phyloP scores from a whole-genome alignment of 2,113 vertebrate genomes.

The Brachyistius frenatus region DNA sequence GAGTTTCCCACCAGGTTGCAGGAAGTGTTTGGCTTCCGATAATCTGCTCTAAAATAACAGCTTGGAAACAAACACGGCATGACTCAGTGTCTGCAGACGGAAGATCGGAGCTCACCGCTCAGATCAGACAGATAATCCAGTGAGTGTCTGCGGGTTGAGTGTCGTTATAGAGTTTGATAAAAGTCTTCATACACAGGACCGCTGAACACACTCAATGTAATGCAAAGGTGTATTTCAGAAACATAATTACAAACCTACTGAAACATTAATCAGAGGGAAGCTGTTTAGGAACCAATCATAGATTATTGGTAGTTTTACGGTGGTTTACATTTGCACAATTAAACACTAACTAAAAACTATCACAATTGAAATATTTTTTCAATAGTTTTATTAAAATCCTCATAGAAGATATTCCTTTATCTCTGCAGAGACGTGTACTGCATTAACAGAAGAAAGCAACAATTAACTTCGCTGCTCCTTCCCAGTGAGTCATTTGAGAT shows the following conservation, averaged over 20 bases:
- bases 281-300: too few relatives aligned
- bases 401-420: conserved; percentile 27
- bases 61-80: not conserved
- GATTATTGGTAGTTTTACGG: not conserved
- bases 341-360: not conserved
- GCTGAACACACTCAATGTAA: not conserved
- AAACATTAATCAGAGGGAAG: not conserved
- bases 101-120: too few relatives aligned
- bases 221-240: not conserved
- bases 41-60: not conserved
- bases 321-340: conserved; percentile 17
- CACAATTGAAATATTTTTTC: not conserved
- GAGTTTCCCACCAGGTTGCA: not conserved
- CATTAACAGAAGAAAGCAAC: conserved; percentile 20
- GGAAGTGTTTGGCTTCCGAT: not conserved
- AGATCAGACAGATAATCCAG: not conserved
- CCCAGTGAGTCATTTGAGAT: conserved; percentile 17
- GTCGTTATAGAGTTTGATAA: not conserved
- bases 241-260: not conserved
- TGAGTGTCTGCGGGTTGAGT: not conserved
- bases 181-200: too few relatives aligned
- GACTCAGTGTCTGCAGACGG: not conserved
- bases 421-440: conserved; percentile 7
- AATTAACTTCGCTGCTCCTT: conserved; percentile 2
- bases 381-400: conserved; percentile 32